phyloP scores from a whole-genome alignment of 2,113 vertebrate species.

The Camelus bactrianus region DNA sequence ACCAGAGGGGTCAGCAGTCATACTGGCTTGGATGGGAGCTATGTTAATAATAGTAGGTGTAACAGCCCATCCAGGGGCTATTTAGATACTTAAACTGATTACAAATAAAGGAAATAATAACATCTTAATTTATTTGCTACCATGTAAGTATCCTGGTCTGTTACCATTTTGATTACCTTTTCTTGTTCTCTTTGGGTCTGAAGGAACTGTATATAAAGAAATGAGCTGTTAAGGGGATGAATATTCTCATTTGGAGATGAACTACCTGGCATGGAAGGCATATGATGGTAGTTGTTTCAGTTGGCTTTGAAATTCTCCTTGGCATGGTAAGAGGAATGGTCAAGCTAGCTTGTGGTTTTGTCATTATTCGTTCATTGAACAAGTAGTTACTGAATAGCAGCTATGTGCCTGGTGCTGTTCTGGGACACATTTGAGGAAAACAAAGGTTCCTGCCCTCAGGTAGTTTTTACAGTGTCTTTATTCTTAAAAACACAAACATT shows the following conservation, averaged over 20 bases:
- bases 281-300: neutral
- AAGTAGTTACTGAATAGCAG: neutral
- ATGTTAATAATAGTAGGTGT: neutral
- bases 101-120: neutral
- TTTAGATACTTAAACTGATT: neutral
- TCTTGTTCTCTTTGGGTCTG: neutral
- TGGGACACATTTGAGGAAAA: slow-evolving; percentile 7
- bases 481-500: slow-evolving; percentile 20
- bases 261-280: neutral
- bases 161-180: neutral
- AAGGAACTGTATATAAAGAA: neutral
- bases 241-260: neutral
- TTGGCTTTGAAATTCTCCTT: neutral
- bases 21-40: neutral
- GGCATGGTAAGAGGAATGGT: neutral
- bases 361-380: neutral
- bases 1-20: neutral
- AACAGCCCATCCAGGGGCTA: neutral
- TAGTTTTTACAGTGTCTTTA: neutral
- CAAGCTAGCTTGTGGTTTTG: neutral
- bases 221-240: neutral
- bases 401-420: neutral
- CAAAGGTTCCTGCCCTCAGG: neutral
- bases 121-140: slow-evolving; percentile 12
- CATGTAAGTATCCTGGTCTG: neutral